Base-by-base conservation (phyloP, 2,888 invertebrate species). In the Drosophila atripex region DNA sequence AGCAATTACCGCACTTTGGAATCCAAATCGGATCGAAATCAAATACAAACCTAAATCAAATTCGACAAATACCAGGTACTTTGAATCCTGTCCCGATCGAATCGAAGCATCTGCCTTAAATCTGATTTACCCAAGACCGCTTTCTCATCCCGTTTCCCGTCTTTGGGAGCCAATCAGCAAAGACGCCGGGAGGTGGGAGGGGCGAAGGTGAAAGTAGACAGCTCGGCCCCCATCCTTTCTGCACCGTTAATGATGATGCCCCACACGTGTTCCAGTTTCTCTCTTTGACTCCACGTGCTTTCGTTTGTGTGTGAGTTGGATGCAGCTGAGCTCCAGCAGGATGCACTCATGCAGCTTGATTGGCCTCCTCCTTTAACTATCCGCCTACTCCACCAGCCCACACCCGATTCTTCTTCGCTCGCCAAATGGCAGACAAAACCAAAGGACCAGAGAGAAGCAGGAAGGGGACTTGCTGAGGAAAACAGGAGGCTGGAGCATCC, bases 271-370 rank as follows among this genome's bases (percentile, higher is more conserved):
- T 59, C 49, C 59, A 11, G 18, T 38, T 18, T 32, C 16, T 23
- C 9, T 25, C n/a, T 25, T 21, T 25, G 21, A 16, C 47, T 30
- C 47, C 30, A 30, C 23, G 14, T n/a, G 16, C 12, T 32, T 32
- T 8, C 28, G 28, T 28, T 8, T 28, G 28, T 25, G 32, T 35
- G 39, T 57, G 75, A 49, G 60, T 38, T 47, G 50, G 30, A 41
- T 68, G 61, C 68, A 80, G 51, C 51, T 52, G 52, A 39, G 68
- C 39, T 47, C 43, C 69, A 65, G 71, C 38, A 61, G 60, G 63
- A 80, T 64, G 88, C 88, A 87, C 77, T 87, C 86, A 83, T 83
- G 83, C 83, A 88, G 84, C 80, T 86, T 86, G 84, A 88, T 84
- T 88, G 83, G 73, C 83, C 86, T 75, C 77, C 76, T 77, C 63